Conservation (phyloP, 2,888 invertebrate genomes). For the Caenorhabditis doughertyi region DNA sequence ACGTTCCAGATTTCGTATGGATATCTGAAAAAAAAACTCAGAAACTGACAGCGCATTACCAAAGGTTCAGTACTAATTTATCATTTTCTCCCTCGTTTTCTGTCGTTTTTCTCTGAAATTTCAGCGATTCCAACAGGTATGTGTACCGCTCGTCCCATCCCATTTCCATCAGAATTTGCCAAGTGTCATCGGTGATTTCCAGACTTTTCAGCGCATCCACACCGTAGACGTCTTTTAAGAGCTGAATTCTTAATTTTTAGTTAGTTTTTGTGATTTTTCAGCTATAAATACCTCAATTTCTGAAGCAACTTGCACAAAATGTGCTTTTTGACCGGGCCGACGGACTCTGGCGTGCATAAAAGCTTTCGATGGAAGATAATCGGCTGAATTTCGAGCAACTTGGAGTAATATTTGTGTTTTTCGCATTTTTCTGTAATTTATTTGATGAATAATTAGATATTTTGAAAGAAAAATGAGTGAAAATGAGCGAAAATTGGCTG, state of each 20-base stretch:
- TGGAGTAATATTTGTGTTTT: constrained; percentile 22
- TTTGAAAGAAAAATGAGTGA: too few relatives aligned
- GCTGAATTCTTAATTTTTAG: constrained; percentile 13
- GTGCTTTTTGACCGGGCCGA: constrained; percentile 50
- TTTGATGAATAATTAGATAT: neutral
- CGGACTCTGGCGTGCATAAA: constrained; percentile 50
- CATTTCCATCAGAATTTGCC: constrained; percentile 59
- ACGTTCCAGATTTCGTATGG: constrained; percentile 9
- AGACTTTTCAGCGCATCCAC: constrained; percentile 18
- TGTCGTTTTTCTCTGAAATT: neutral
- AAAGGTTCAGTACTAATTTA: neutral
- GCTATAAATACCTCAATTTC: constrained; percentile 45
- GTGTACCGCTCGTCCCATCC: constrained; percentile 52
- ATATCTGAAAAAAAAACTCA: constrained; percentile 31
- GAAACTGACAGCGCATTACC: too few relatives aligned
- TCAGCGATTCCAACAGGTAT: constrained; percentile 41
- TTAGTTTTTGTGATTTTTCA: neutral
- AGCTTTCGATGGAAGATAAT: constrained; percentile 37
- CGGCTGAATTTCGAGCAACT: neutral
- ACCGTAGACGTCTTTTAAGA: constrained; percentile 42
- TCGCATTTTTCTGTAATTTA: constrained; percentile 9
- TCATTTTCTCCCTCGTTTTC: neutral
- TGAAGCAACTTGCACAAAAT: constrained; percentile 55
- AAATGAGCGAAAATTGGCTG: too few relatives aligned
- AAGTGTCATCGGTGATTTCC: constrained; percentile 53